Base-by-base conservation (phyloP, 2,797 vertebrate genomes). In the Sebastes miniatus region DNA sequence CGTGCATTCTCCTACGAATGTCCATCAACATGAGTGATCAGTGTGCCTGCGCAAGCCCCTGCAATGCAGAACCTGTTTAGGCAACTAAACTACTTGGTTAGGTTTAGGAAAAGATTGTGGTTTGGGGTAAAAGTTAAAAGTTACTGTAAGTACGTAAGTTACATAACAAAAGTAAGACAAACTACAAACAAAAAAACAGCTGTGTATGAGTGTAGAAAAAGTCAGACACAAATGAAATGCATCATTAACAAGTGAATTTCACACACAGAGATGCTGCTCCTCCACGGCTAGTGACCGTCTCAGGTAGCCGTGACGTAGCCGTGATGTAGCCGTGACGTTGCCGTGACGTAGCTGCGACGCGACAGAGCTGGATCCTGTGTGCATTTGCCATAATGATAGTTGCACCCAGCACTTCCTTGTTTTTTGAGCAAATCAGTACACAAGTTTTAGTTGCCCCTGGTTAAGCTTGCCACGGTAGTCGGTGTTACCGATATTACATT, bases 391-490 rank as follows among this genome's bases (percentile, higher is more conserved):
- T 50, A 18, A 50, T 50, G 16, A 0, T 50, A 50, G 47, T 50
- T 50, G 18, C 47, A 18, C 18, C 47, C 18, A 50, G n/a, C 13
- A 5, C 29, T 27, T 10, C 16, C 1, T 59, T 29, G 18, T n/a
- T 59, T 43, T 56, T 47, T 47, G 0, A 18, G 0, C 0, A 0
- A 47, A 50, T 0, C 47, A 50, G 47, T 50, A 50, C 0, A 43
- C 20, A 56, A 0, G 7, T 4, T 24, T 4, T 47, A 47, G 43
- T 16, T 43, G 39, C 39, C 39, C 39, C 39, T 43, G 39, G 39
- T 43, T 43, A 43, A 0, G 14, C 39, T 43, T 43, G 39, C 6
- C 39, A 43, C 1, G 14, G 14, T 43, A 43, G 39, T 43, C 39
- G 14, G 14, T 43, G 39, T 43, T 43, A 43, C 39, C 39, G 14